Evolutionary conservation across 2,797 vertebrate species (phyloP).

Genomic region (Bradypodion ventrale): DNA sequence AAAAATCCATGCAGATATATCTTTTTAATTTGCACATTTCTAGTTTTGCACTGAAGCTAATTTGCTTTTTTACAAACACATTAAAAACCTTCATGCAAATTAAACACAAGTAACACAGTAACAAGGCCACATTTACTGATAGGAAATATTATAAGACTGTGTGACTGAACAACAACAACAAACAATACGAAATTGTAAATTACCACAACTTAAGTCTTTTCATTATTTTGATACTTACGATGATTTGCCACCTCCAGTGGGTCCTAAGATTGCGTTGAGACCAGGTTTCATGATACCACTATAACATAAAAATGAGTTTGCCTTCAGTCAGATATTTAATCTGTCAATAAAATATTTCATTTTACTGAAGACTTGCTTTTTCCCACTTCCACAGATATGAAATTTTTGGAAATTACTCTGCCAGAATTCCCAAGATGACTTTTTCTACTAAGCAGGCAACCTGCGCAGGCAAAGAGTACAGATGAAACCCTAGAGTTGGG

Average conservation of each 20-base stretch:
- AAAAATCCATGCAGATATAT: background rate
- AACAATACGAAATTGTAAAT: background rate
- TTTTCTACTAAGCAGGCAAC: background rate
- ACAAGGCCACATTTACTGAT: background rate
- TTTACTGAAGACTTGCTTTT: background rate
- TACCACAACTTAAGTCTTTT: background rate
- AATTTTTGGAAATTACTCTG: too few relatives aligned
- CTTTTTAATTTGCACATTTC: background rate
- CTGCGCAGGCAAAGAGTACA: background rate
- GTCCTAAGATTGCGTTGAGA: constrained; percentile 68
- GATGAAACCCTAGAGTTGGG: too few relatives aligned
- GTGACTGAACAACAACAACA: too few relatives aligned
- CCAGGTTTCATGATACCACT: constrained; percentile 70
- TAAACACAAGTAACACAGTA: too few relatives aligned
- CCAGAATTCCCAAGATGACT: background rate
- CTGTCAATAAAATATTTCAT: background rate
- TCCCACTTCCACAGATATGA: background rate
- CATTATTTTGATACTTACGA: constrained; percentile 63
- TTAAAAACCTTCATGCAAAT: background rate
- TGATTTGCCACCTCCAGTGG: constrained; percentile 69
- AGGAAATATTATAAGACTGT: background rate
- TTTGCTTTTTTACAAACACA: too few relatives aligned
- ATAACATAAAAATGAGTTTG: constrained; percentile 33
- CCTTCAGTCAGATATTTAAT: background rate
- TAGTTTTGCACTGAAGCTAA: background rate